Conservation (phyloP, 2,113 vertebrate species). For the Chionis minor region DNA sequence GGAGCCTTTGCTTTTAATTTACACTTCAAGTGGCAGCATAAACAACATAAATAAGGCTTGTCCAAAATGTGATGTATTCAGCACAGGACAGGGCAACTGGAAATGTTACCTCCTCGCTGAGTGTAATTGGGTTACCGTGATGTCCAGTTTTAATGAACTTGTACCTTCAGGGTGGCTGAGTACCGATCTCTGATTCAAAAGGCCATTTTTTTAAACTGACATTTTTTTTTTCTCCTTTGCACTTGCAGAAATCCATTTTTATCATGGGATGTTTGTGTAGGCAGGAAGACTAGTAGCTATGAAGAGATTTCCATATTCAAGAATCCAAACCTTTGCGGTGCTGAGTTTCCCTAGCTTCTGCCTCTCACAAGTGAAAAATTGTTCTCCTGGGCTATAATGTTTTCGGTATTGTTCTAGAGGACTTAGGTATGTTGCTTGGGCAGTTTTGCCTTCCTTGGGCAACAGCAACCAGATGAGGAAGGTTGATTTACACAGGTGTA, state of each 20-base stretch:
- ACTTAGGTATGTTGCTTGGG: neutral
- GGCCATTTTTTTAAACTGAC: neutral
- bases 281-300: neutral
- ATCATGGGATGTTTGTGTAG: neutral
- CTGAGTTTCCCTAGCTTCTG: neutral
- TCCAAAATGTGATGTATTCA: neutral
- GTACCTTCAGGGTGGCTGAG: neutral
- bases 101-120: slow-evolving; percentile 12
- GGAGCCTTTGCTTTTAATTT: slow-evolving; percentile 68
- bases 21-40: slow-evolving; percentile 69
- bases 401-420: neutral
- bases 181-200: neutral
- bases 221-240: neutral
- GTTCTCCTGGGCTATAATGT: neutral
- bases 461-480: neutral
- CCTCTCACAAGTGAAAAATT: neutral
- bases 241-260: neutral
- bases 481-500: neutral
- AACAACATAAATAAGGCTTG: neutral
- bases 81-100: slow-evolving; percentile 10
- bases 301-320: neutral
- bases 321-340: neutral
- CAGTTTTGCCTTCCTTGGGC: neutral
- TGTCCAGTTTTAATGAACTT: slow-evolving; percentile 25
- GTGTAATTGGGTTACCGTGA: neutral